Evolutionary conservation across 1,140 invertebrate genomes (phyloP).

Genomic region (Sipha flava): DNA sequence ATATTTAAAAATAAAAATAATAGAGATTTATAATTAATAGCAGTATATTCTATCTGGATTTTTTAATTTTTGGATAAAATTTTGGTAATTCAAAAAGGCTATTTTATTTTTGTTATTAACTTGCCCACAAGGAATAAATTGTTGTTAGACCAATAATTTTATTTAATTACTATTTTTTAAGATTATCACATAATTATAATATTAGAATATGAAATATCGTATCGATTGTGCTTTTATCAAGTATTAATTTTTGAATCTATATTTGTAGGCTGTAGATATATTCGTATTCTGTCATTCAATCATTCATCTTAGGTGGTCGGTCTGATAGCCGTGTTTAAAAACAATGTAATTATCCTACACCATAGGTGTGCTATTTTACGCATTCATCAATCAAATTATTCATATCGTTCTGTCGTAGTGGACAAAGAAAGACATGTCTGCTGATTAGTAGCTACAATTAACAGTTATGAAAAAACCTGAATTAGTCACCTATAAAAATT

Average conservation of each 20-base stretch:
- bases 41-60: too few relatives aligned
- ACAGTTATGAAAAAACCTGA: not conserved
- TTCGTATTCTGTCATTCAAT: not conserved
- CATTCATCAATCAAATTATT: conserved; percentile 4
- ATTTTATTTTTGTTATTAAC: too few relatives aligned
- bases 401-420: conserved; percentile 1
- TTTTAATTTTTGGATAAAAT: too few relatives aligned
- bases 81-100: too few relatives aligned
- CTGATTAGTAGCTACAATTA: not conserved
- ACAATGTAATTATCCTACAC: conserved; percentile 9
- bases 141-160: too few relatives aligned
- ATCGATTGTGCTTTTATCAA: not conserved
- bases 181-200: too few relatives aligned
- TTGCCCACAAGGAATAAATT: too few relatives aligned
- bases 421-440: not conserved
- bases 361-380: not conserved
- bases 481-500: not conserved
- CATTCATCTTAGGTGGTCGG: conserved; percentile 15
- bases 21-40: too few relatives aligned
- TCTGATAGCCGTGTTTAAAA: conserved; percentile 4
- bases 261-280: too few relatives aligned
- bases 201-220: not conserved
- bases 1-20: too few relatives aligned
- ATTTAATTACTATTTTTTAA: too few relatives aligned
- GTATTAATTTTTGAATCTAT: not conserved